phyloP scores from a whole-genome alignment of 1,140 invertebrate genomes.

The Meloidogyne chitwoodi region DNA sequence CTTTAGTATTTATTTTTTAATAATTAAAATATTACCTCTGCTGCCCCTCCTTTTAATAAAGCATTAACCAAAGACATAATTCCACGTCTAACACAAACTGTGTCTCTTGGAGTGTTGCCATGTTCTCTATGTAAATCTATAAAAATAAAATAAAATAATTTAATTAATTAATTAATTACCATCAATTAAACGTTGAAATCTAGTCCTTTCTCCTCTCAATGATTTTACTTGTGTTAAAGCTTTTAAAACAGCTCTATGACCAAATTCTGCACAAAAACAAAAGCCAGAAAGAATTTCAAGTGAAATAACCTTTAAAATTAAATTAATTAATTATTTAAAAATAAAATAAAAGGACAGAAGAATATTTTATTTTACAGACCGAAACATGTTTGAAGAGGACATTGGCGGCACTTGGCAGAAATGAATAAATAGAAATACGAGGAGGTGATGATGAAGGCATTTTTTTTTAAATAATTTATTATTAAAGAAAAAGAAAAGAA shows the following conservation, averaged over 20 bases:
- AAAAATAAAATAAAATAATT: conserved; percentile 65
- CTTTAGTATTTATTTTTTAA: too few species aligned
- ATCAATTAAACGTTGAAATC: conserved; percentile 78
- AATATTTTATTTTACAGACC: conserved; percentile 1
- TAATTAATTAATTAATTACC: conserved; percentile 71
- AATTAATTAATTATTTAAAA: background rate
- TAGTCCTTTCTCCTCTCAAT: conserved; percentile 51
- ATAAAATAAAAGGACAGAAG: background rate
- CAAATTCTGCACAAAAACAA: conserved; percentile 51
- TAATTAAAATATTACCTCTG: conserved; percentile 67
- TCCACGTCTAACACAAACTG: conserved; percentile 70
- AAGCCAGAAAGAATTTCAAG: conserved; percentile 57
- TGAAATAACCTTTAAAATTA: conserved; percentile 47
- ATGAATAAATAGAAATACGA: background rate
- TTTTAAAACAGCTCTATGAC: conserved; percentile 48
- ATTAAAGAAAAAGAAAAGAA: background rate
- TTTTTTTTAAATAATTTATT: too few species aligned
- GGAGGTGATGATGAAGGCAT: background rate
- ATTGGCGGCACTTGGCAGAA: background rate
- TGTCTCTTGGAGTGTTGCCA: conserved; percentile 36
- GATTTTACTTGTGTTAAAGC: conserved; percentile 51
- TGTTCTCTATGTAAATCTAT: conserved; percentile 36
- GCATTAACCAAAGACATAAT: conserved; percentile 98
- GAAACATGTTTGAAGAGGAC: background rate
- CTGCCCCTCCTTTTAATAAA: conserved; percentile 88